Evolutionary conservation across 2,888 invertebrate genomes (phyloP).

Genomic region (Harpagoxenus sublaevis): DNA sequence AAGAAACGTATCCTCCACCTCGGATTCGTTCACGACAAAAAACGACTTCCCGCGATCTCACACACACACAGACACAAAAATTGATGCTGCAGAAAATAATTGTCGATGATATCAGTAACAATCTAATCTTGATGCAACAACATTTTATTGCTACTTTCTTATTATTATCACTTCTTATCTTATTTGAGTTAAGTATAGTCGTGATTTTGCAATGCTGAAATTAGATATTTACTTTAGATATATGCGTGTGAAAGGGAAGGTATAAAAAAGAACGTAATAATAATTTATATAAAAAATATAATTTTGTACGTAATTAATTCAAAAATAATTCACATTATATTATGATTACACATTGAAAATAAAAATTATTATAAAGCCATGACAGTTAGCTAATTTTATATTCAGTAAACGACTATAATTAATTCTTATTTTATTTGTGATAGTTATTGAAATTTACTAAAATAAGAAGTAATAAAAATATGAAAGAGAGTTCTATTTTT

Average conservation of each 20-base stretch:
- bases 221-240: background rate
- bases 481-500: background rate
- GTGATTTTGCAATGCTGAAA: background rate
- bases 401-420: background rate
- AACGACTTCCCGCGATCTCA: slow-evolving; percentile 26
- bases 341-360: background rate
- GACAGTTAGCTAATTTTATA: background rate
- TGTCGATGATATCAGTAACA: background rate
- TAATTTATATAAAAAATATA: slow-evolving; percentile 2
- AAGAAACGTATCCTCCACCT: slow-evolving; percentile 44
- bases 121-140: background rate
- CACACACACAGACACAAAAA: slow-evolving; percentile 17
- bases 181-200: background rate
- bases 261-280: too few relatives aligned
- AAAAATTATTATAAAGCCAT: background rate
- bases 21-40: slow-evolving; percentile 41
- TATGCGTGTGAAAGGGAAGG: background rate
- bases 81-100: slow-evolving; percentile 28
- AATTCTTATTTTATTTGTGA: background rate
- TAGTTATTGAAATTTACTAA: background rate
- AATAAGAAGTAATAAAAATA: background rate
- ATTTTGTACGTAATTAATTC: background rate
- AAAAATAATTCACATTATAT: background rate
- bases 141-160: background rate
- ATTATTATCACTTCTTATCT: background rate